Percentiles rank a stretch among this genome's conserved stretches.
These are phyloP conservation scores for Bimastos eiseni DNA, from an alignment of 2,888 invertebrate genomes.

Conservation along the genomic window DNA sequence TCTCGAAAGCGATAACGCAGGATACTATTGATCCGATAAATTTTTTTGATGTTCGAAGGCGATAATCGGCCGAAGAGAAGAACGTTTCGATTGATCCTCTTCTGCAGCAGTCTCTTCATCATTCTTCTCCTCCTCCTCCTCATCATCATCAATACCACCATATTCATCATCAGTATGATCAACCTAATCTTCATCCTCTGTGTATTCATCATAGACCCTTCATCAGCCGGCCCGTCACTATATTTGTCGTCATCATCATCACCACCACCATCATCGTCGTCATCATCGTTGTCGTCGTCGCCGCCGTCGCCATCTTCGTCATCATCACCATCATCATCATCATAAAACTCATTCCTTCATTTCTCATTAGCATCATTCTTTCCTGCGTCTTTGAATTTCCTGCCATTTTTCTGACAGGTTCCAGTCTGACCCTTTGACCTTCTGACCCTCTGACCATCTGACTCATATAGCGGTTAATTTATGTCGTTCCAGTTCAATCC, in stretches of 20 bases:
- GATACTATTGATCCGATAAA: neutral
- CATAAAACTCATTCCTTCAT: neutral
- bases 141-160: constrained; percentile 8
- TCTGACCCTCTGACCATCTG: too few relatives aligned
- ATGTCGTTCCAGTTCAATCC: neutral
- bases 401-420: neutral
- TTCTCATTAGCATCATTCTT: neutral
- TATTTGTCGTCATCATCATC: constrained; percentile 25
- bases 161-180: neutral
- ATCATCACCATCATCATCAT: neutral
- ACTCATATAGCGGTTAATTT: neutral
- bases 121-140: neutral
- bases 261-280: neutral
- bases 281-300: constrained; percentile 26
- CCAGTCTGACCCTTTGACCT: neutral
- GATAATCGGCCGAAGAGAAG: neutral
- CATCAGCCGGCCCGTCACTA: neutral
- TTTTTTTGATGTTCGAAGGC: neutral
- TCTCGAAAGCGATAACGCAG: neutral
- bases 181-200: too few relatives aligned
- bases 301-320: constrained; percentile 9
- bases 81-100: neutral
- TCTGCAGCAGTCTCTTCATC: neutral
- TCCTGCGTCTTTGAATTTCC: neutral
- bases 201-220: too few relatives aligned